Evolutionary conservation across 1,140 invertebrate genomes (phyloP).

Genomic region (Microplitis demolitor): DNA sequence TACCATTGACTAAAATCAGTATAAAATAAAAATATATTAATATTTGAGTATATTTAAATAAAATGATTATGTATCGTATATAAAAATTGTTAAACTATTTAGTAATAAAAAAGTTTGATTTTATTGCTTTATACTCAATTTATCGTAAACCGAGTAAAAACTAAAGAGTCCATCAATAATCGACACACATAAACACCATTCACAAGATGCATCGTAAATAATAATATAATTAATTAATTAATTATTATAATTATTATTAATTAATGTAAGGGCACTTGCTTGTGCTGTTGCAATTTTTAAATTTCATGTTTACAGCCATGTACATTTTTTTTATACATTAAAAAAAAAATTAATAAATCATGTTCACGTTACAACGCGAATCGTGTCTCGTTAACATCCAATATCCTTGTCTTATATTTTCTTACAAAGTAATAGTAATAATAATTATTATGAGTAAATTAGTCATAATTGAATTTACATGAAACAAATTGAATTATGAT

Average conservation of each 20-base stretch:
- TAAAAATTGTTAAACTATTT: too few relatives aligned
- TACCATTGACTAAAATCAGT: too few relatives aligned
- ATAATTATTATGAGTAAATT: not conserved
- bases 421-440: not conserved
- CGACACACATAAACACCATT: not conserved
- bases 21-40: too few relatives aligned
- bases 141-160: too few relatives aligned
- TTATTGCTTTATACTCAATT: too few relatives aligned
- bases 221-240: constrained; percentile 40
- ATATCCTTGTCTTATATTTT: not conserved
- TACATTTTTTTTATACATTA: constrained; percentile 54
- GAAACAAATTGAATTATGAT: too few relatives aligned
- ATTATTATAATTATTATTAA: constrained; percentile 36
- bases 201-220: constrained; percentile 33
- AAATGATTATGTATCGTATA: too few relatives aligned
- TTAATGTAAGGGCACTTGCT: constrained; percentile 53
- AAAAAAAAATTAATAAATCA: constrained; percentile 39
- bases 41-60: too few relatives aligned
- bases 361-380: constrained; percentile 15
- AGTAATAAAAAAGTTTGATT: too few relatives aligned
- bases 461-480: not conserved
- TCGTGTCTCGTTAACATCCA: constrained; percentile 10
- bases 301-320: constrained; percentile 54
- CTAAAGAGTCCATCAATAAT: constrained; percentile 17
- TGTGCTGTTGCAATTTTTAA: constrained; percentile 53